phyloP scores from a whole-genome alignment of 2,113 vertebrate species.

The Triplophysa rosa region DNA sequence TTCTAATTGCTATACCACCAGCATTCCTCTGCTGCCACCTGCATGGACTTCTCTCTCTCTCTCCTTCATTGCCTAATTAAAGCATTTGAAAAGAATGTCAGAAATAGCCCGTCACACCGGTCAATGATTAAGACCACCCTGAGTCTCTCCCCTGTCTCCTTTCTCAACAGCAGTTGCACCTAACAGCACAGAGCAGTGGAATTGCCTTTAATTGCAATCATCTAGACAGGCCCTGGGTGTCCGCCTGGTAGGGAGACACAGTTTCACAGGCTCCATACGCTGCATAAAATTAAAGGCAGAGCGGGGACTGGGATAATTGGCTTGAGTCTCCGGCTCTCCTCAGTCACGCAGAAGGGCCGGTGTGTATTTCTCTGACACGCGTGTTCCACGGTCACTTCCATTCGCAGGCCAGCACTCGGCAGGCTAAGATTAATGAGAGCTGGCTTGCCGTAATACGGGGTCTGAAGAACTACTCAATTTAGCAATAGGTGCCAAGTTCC shows the following conservation, averaged over 20 bases:
- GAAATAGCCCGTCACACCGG: constrained; percentile 35
- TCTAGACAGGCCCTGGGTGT: constrained; percentile 57
- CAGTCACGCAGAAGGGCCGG: constrained; percentile 44
- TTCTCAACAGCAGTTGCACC: constrained; percentile 50
- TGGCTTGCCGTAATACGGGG: constrained; percentile 31
- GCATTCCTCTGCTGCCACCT: no score
- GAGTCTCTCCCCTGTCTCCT: constrained; percentile 51
- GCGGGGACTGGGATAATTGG: constrained; percentile 55
- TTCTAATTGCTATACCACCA: neutral
- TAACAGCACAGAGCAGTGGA: constrained; percentile 55
- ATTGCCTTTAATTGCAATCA: constrained; percentile 81
- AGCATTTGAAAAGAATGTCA: constrained; percentile 33
- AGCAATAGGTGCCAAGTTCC: constrained; percentile 6
- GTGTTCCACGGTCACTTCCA: constrained; percentile 3
- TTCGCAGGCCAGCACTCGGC: constrained; percentile 19
- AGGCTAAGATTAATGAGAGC: constrained; percentile 37
- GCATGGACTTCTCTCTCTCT: constrained; percentile 32
- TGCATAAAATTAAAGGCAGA: constrained; percentile 70
- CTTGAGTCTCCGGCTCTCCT: constrained; percentile 40
- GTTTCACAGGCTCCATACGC: constrained; percentile 63
- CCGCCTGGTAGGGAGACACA: constrained; percentile 42
- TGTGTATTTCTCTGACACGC: constrained; percentile 9
- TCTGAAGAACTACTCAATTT: constrained; percentile 32
- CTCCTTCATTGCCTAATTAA: constrained; percentile 42
- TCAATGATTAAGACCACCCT: constrained; percentile 69